These are phyloP conservation scores for Bombylius major DNA, from an alignment of 2,888 invertebrate genomes.

Conservation along the genomic window DNA sequence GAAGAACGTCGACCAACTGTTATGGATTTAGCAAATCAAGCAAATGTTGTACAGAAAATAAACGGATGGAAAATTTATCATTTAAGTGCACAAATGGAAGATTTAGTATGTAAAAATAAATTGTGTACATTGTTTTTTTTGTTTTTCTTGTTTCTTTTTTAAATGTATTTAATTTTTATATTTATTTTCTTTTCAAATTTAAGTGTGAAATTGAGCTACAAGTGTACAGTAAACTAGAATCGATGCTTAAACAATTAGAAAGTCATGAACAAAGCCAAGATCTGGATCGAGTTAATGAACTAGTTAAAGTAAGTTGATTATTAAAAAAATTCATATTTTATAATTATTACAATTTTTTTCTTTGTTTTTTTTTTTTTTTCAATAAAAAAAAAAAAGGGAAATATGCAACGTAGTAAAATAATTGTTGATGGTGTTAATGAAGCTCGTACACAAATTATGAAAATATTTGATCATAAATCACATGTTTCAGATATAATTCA, in stretches of 20 bases:
- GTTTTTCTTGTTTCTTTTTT: not conserved
- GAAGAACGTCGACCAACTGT: slow-evolving; percentile 78
- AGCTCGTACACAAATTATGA: slow-evolving; percentile 74
- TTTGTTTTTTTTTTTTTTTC: slow-evolving; percentile 2
- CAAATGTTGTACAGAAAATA: slow-evolving; percentile 72
- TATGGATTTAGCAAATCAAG: slow-evolving; percentile 80
- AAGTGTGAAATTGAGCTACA: slow-evolving; percentile 43
- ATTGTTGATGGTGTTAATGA: slow-evolving; percentile 86
- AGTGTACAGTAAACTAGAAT: slow-evolving; percentile 32
- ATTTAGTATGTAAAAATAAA: slow-evolving; percentile 48
- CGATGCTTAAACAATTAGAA: slow-evolving; percentile 36
- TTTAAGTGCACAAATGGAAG: slow-evolving; percentile 84
- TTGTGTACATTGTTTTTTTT: not conserved
- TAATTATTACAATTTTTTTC: no score
- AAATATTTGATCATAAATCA: slow-evolving; percentile 82
- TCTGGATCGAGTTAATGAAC: slow-evolving; percentile 43
- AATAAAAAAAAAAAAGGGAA: slow-evolving; percentile 50
- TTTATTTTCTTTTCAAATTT: slow-evolving; percentile 10
- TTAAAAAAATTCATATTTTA: no score
- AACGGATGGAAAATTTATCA: slow-evolving; percentile 94
- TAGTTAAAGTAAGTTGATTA: slow-evolving; percentile 43
- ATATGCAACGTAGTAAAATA: slow-evolving; percentile 86
- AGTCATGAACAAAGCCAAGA: slow-evolving; percentile 39
- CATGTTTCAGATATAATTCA: slow-evolving; percentile 81
- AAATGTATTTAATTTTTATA: no score